A percentile compares a stretch with the other conserved stretches of the same genome.
These are phyloP conservation scores for Strigops habroptila DNA, from an alignment of 2,113 vertebrate species.

Conservation along the genomic window DNA sequence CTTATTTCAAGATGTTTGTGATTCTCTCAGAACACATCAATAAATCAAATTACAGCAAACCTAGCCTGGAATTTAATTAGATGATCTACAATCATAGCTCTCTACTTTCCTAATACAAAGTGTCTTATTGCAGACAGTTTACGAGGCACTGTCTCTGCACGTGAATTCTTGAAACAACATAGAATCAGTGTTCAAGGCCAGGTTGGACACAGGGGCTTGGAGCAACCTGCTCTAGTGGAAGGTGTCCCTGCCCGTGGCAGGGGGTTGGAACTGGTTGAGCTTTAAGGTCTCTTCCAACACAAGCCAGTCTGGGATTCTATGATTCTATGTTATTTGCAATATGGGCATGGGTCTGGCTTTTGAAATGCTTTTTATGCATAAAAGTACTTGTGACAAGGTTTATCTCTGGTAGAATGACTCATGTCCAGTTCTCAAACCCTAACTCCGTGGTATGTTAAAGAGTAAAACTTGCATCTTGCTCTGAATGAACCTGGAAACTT, in stretches of 20 bases:
- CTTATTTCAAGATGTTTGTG: conserved; percentile 5
- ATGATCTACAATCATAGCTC: neutral
- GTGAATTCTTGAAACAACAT: neutral
- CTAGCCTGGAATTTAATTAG: conserved; percentile 24
- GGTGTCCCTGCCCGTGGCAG: neutral
- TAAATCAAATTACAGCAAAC: conserved; percentile 5
- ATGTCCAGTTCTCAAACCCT: neutral
- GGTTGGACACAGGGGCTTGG: neutral
- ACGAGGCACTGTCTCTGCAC: neutral
- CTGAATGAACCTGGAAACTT: neutral
- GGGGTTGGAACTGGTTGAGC: neutral
- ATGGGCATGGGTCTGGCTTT: neutral
- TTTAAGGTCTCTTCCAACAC: neutral
- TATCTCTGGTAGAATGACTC: neutral
- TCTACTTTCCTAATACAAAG: neutral
- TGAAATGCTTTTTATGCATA: neutral
- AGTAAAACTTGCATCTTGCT: neutral
- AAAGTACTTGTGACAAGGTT: neutral
- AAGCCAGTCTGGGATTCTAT: neutral
- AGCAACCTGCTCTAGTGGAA: neutral
- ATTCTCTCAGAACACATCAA: neutral
- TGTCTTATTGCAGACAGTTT: neutral
- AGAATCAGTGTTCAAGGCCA: neutral
- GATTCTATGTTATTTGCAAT: neutral
- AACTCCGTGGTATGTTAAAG: neutral